These are phyloP conservation scores for Phataginus tricuspis DNA, from an alignment of 2,797 vertebrate genomes.

Conservation along the genomic window DNA sequence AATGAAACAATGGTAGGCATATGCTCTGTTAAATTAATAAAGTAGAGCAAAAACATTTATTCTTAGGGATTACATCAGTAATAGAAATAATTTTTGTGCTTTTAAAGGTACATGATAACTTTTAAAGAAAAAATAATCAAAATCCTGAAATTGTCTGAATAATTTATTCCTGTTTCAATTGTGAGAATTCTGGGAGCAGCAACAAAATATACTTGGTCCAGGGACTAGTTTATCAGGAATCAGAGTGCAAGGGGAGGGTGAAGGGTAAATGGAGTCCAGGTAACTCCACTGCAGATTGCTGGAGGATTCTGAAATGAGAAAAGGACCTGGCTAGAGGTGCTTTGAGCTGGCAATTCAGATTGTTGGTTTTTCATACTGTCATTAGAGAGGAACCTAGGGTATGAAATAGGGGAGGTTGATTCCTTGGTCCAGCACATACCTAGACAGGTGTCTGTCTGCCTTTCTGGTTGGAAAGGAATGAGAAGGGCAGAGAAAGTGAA, in stretches of 20 bases:
- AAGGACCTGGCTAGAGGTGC: not conserved
- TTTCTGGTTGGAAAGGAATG: not conserved
- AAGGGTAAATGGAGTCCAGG: not conserved
- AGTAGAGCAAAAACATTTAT: not conserved
- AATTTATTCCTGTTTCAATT: not conserved
- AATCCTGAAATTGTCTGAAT: not conserved
- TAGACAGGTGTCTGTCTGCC: not conserved
- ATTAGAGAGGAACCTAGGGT: not conserved
- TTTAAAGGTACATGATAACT: not conserved
- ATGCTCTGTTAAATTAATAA: slow-evolving; percentile 15
- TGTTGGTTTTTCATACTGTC: not conserved
- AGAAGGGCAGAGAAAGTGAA: not conserved
- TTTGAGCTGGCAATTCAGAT: not conserved
- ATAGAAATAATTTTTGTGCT: not conserved
- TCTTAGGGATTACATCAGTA: not conserved
- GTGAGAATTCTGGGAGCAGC: not conserved
- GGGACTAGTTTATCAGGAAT: not conserved
- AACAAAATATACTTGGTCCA: not conserved
- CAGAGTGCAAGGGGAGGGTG: not conserved
- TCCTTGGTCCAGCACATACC: not conserved
- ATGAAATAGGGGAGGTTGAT: not conserved
- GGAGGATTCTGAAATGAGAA: not conserved
- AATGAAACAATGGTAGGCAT: not conserved
- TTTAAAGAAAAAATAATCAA: not conserved
- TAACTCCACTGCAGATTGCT: not conserved